phyloP scores from a whole-genome alignment of 1,140 invertebrate genomes.

The Antheraea mylitta region DNA sequence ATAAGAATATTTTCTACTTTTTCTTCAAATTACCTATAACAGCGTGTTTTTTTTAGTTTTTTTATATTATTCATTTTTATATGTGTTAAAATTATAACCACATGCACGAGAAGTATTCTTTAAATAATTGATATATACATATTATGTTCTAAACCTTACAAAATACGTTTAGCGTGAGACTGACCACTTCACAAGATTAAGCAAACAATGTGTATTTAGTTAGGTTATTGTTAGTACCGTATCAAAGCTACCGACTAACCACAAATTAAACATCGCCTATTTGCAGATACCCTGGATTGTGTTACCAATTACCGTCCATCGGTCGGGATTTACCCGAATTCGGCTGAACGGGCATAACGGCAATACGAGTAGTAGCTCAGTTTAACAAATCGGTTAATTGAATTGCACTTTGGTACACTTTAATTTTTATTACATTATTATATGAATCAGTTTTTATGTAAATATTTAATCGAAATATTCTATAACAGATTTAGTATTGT shows the following conservation, averaged over 20 bases:
- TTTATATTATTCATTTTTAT: neutral
- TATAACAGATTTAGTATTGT: no score
- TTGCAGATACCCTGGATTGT: slow-evolving; percentile 19
- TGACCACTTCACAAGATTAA: neutral
- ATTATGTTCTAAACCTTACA: neutral
- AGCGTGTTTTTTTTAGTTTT: no score
- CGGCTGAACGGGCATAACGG: neutral
- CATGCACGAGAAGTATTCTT: neutral
- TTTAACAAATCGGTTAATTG: slow-evolving; percentile 13
- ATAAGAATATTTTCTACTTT: no score
- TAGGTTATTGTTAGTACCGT: slow-evolving; percentile 7
- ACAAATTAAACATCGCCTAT: slow-evolving; percentile 18
- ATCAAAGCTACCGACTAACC: slow-evolving; percentile 13
- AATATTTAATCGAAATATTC: no score
- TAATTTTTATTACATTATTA: neutral
- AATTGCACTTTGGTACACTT: neutral
- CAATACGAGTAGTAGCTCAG: neutral
- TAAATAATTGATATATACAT: neutral
- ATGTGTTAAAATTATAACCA: neutral
- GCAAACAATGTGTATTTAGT: slow-evolving; percentile 8
- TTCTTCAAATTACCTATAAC: no score
- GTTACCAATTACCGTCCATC: slow-evolving; percentile 20
- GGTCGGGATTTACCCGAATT: neutral
- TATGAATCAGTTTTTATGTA: neutral
- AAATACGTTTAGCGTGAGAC: neutral